These are phyloP conservation scores for Cheilosia pagana DNA, from an alignment of 2,888 invertebrate genomes.

Conservation along the genomic window DNA sequence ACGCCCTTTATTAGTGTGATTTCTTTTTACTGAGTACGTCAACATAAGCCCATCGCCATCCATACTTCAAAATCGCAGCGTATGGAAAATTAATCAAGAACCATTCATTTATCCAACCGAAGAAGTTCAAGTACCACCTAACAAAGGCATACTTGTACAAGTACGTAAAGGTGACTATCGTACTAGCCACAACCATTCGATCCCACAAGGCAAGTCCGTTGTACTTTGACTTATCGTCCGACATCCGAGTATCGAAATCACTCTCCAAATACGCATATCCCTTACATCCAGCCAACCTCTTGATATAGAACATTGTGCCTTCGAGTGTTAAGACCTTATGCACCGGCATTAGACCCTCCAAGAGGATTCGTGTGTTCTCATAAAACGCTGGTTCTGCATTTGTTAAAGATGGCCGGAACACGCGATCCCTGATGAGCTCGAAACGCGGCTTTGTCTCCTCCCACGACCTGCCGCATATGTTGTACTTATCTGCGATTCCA, in stretches of 20 bases:
- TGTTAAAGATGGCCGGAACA: conserved; percentile 87
- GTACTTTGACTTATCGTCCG: conserved; percentile 82
- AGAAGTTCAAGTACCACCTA: conserved; percentile 86
- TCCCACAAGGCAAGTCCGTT: conserved; percentile 84
- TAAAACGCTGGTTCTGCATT: conserved; percentile 87
- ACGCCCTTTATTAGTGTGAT: neutral
- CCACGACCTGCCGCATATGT: conserved; percentile 87
- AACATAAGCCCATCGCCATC: conserved; percentile 85
- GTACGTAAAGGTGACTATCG: conserved; percentile 79
- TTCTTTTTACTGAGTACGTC: conserved; percentile 83
- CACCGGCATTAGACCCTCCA: conserved; percentile 88
- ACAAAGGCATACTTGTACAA: conserved; percentile 85
- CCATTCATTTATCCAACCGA: conserved; percentile 86
- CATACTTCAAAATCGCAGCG: conserved; percentile 87
- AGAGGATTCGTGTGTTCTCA: conserved; percentile 86
- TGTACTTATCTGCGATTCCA: conserved; percentile 92
- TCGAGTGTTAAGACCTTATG: conserved; percentile 86
- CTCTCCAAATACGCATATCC: conserved; percentile 84
- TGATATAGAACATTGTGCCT: conserved; percentile 85
- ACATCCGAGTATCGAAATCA: conserved; percentile 77
- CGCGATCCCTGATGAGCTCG: conserved; percentile 85
- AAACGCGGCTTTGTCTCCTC: conserved; percentile 86
- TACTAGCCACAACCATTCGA: conserved; percentile 79
- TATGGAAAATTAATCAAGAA: conserved; percentile 88
- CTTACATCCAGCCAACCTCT: conserved; percentile 85